These are phyloP conservation scores for Yponomeuta malinellus DNA, from an alignment of 2,888 invertebrate genomes.

Conservation along the genomic window DNA sequence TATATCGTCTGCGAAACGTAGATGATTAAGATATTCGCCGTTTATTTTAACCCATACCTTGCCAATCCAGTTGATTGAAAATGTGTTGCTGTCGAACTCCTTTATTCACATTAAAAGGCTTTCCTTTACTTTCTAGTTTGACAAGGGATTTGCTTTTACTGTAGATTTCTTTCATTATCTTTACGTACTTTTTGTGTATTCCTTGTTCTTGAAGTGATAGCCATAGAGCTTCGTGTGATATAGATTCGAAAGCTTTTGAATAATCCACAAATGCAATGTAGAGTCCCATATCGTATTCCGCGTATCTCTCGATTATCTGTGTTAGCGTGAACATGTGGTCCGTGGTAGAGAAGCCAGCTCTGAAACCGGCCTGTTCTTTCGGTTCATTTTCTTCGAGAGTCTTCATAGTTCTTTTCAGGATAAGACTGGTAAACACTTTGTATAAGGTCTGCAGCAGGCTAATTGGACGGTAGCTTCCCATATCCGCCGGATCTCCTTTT, in stretches of 20 bases:
- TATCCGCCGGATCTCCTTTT: constrained; percentile 13
- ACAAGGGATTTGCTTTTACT: constrained; percentile 4
- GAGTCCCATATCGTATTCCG: not conserved
- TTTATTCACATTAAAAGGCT: not conserved
- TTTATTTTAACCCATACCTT: constrained; percentile 5
- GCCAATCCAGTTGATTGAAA: not conserved
- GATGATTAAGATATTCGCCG: constrained; percentile 8
- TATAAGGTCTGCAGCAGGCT: constrained; percentile 14
- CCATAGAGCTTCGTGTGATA: not conserved
- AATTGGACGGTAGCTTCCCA: constrained; percentile 10
- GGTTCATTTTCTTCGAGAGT: constrained; percentile 15
- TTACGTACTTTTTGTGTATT: not conserved
- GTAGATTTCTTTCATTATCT: constrained; percentile 3
- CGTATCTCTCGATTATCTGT: not conserved
- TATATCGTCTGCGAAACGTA: constrained; percentile 12
- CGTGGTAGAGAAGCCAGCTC: constrained; percentile 2
- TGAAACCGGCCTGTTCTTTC: constrained; percentile 16
- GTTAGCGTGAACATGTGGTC: constrained; percentile 2
- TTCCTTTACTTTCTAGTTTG: constrained; percentile 3
- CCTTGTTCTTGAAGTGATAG: not conserved
- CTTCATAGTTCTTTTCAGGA: constrained; percentile 11
- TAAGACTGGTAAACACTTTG: constrained; percentile 8
- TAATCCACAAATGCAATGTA: constrained; percentile 10
- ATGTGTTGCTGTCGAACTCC: constrained; percentile 9
- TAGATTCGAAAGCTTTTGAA: constrained; percentile 11